Evolutionary conservation across 2,113 vertebrate genomes (phyloP).

Genomic region (Eonycteris spelaea): DNA sequence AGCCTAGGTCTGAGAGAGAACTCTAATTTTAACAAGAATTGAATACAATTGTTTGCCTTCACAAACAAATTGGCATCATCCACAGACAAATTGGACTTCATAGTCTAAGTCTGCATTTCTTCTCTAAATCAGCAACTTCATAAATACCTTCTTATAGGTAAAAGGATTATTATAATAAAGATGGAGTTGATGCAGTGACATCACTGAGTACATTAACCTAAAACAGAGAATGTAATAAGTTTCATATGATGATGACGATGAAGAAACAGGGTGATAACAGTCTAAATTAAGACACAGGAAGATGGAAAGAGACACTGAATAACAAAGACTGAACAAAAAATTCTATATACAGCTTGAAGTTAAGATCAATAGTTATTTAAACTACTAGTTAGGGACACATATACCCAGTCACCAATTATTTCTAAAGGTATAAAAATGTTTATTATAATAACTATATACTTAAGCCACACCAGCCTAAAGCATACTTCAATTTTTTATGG

Average conservation of each 20-base stretch:
- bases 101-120: not conserved
- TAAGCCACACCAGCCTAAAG: not conserved
- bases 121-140: not conserved
- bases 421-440: not conserved
- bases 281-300: not conserved
- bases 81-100: not conserved
- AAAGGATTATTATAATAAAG: not conserved
- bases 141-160: not conserved
- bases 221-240: not conserved
- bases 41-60: not conserved
- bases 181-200: not conserved
- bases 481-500: not conserved
- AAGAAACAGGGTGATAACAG: not conserved
- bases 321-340: not conserved
- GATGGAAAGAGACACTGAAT: not conserved
- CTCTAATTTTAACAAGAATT: not conserved
- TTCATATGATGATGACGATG: not conserved
- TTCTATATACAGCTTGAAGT: not conserved
- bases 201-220: not conserved
- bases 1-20: not conserved
- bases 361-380: not conserved
- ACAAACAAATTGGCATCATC: too few relatives aligned
- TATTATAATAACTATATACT: not conserved
- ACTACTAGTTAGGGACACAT: not conserved
- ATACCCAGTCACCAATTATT: not conserved